Evolutionary conservation across 2,797 vertebrate species (phyloP).

Genomic region (Microctenopoma steveboyesi): DNA sequence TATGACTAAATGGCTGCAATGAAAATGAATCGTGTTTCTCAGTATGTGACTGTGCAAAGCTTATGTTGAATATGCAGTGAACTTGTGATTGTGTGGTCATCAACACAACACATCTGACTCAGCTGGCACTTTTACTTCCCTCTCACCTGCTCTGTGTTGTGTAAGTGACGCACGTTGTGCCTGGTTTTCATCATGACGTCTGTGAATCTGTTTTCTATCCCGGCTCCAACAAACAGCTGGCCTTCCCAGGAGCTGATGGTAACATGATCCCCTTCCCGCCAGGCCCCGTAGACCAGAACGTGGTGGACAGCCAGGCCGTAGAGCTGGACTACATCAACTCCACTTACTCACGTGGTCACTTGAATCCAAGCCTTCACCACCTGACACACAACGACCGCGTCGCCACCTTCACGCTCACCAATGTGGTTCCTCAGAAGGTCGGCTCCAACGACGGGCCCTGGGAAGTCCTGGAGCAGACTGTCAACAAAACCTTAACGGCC

Average conservation of each 20-base stretch:
- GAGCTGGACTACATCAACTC: conserved; percentile 77
- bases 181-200: no score
- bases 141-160: no score
- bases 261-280: conserved; percentile 75
- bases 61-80: no score
- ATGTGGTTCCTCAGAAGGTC: conserved; percentile 74
- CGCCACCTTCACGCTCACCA: conserved; percentile 81
- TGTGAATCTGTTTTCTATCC: not conserved
- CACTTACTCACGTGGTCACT: conserved; percentile 73
- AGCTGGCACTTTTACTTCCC: no score
- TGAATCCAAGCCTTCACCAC: conserved; percentile 82
- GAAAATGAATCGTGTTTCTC: no score
- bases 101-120: no score
- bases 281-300: conserved; percentile 68
- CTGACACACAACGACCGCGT: conserved; percentile 35
- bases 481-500: conserved; percentile 52
- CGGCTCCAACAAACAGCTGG: conserved; percentile 58
- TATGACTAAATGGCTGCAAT: no score
- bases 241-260: conserved; percentile 65
- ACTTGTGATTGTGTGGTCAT: no score
- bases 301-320: conserved; percentile 79
- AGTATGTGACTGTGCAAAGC: no score
- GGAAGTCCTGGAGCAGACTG: conserved; percentile 60
- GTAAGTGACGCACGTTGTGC: no score
- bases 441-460: conserved; percentile 79